Percentiles rank a stretch among this genome's conserved stretches.
Conservation (phyloP, 2,797 vertebrate species). For the Clarias fuscus region DNA sequence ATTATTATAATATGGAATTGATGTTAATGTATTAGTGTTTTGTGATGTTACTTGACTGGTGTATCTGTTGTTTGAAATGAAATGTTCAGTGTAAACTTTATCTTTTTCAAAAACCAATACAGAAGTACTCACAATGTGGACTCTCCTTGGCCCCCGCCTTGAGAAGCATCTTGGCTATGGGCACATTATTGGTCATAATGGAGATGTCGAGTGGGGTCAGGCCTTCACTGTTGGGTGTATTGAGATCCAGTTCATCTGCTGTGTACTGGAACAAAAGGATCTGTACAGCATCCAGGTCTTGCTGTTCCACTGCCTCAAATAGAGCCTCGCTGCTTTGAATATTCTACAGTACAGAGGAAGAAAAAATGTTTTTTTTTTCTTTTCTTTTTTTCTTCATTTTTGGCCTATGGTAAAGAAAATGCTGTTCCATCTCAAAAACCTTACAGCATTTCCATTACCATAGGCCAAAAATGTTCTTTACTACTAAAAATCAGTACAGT, state of each 20-base stretch:
- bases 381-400: no score
- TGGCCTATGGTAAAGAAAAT: no score
- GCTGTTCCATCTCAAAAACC: not conserved
- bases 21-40: no score
- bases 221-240: constrained; percentile 90
- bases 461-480: not conserved
- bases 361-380: not conserved
- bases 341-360: constrained; percentile 70
- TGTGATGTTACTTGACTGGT: no score
- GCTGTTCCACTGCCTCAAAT: constrained; percentile 94
- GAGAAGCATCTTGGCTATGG: constrained; percentile 88
- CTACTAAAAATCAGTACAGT: not conserved
- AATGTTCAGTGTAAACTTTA: not conserved
- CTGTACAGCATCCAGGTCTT: constrained; percentile 92
- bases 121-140: constrained; percentile 88
- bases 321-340: constrained; percentile 90
- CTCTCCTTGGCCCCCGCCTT: constrained; percentile 89
- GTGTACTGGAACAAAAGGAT: constrained; percentile 89
- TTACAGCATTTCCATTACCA: not conserved
- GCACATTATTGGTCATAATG: constrained; percentile 92
- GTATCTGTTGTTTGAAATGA: not conserved
- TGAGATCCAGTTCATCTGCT: constrained; percentile 90
- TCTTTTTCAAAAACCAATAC: not conserved
- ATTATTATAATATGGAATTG: no score
- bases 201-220: constrained; percentile 91